phyloP scores from a whole-genome alignment of 2,888 invertebrate species.

The Sinotaia quadrata region DNA sequence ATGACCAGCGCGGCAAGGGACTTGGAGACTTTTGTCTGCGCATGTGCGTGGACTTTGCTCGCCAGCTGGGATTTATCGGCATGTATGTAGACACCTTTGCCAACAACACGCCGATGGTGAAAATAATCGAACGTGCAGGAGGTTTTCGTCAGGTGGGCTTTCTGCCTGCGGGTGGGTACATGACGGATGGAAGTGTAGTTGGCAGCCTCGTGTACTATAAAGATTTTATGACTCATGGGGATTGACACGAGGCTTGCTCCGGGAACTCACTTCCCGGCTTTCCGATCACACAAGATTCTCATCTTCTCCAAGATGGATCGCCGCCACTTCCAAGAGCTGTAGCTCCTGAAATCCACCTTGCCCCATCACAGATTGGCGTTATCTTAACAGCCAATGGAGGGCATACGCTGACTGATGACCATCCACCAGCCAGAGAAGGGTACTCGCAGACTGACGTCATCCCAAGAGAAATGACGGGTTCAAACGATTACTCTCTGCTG shows the following conservation, averaged over 20 bases:
- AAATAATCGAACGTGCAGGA: slow-evolving; percentile 40
- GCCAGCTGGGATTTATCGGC: slow-evolving; percentile 44
- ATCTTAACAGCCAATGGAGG: no score
- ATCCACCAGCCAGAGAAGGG: no score
- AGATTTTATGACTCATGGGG: slow-evolving; percentile 25
- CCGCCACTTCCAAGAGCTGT: no score
- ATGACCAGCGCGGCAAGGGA: slow-evolving; percentile 36
- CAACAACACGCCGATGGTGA: slow-evolving; percentile 44
- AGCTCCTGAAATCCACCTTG: no score
- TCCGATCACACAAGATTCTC: no score
- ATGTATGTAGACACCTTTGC: slow-evolving; percentile 51
- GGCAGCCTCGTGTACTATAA: slow-evolving; percentile 42
- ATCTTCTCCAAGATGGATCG: no score
- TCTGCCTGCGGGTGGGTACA: slow-evolving; percentile 45
- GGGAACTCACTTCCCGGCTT: background rate
- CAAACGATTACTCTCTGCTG: no score
- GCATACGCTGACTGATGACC: no score
- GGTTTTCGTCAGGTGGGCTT: slow-evolving; percentile 43
- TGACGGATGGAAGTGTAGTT: slow-evolving; percentile 40
- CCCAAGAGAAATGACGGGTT: no score
- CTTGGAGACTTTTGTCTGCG: slow-evolving; percentile 44
- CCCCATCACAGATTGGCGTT: no score
- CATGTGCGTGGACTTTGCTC: slow-evolving; percentile 41
- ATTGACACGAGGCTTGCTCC: background rate
- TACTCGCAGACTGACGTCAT: no score